Evolutionary conservation across 2,888 invertebrate species (phyloP).

Genomic region (Folsomia manolachei): DNA sequence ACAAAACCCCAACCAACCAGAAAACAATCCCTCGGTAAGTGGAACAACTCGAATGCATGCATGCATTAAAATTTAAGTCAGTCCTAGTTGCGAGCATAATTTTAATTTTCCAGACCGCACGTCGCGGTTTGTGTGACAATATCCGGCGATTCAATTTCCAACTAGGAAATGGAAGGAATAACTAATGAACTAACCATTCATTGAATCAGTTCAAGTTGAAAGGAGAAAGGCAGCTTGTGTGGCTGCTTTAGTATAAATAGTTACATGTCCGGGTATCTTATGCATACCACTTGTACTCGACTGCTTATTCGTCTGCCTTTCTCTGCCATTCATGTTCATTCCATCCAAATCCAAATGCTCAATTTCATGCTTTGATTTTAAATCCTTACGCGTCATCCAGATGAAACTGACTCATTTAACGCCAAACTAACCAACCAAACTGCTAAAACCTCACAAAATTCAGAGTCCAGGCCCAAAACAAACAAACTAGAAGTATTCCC

Average conservation of each 20-base stretch:
- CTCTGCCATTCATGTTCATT: no score
- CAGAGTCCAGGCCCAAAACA: no score
- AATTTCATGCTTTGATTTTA: slow-evolving; percentile 20
- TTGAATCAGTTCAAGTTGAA: slow-evolving; percentile 21
- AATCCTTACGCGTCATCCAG: background rate
- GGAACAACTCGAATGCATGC: background rate
- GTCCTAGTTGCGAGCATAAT: background rate
- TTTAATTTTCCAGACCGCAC: background rate
- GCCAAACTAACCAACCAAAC: background rate
- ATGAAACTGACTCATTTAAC: slow-evolving; percentile 2
- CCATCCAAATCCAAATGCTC: background rate
- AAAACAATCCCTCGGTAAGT: no score
- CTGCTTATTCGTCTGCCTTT: no score
- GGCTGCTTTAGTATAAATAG: background rate
- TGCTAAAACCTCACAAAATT: no score
- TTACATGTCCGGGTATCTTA: no score
- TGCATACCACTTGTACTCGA: no score
- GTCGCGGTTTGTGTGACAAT: slow-evolving; percentile 12
- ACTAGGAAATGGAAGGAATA: slow-evolving; percentile 10
- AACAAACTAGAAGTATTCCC: no score
- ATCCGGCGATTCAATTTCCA: slow-evolving; percentile 6
- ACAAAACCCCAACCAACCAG: no score
- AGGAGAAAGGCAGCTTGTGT: background rate
- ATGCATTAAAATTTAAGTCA: slow-evolving; percentile 2
- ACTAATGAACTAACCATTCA: slow-evolving; percentile 28